Conservation (phyloP, 2,888 invertebrate genomes). For the Malthinus seriepunctatus region DNA sequence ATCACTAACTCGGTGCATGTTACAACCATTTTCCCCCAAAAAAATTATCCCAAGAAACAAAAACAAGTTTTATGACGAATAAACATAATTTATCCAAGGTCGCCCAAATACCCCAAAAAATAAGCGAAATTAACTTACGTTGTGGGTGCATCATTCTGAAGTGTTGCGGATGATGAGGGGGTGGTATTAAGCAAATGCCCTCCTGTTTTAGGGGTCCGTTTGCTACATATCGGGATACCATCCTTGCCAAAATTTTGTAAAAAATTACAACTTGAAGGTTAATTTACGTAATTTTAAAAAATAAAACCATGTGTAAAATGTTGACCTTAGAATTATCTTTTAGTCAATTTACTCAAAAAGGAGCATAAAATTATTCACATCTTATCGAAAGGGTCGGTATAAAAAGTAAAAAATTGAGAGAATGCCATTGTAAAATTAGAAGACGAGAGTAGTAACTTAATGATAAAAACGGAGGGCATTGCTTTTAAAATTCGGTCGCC, state of each 20-base stretch:
- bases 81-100: too few relatives aligned
- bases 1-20: too few relatives aligned
- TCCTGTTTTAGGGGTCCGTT: conserved; percentile 54
- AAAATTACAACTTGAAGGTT: conserved; percentile 13
- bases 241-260: conserved; percentile 33
- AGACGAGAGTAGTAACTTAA: neutral
- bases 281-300: conserved; percentile 7
- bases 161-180: conserved; percentile 45
- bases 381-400: conserved; percentile 1
- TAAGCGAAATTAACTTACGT: conserved; percentile 40
- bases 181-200: conserved; percentile 50
- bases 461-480: conserved; percentile 19
- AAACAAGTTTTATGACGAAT: too few relatives aligned
- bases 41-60: too few relatives aligned
- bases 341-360: neutral
- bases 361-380: neutral
- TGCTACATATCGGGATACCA: conserved; percentile 53
- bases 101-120: neutral
- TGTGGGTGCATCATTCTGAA: conserved; percentile 50
- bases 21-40: too few relatives aligned
- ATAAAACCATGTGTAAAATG: conserved; percentile 3
- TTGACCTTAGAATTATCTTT: neutral
- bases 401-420: neutral
- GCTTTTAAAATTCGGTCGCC: conserved; percentile 14
- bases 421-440: neutral